phyloP scores from a whole-genome alignment of 2,888 invertebrate genomes.

The Calameuta filiformis region DNA sequence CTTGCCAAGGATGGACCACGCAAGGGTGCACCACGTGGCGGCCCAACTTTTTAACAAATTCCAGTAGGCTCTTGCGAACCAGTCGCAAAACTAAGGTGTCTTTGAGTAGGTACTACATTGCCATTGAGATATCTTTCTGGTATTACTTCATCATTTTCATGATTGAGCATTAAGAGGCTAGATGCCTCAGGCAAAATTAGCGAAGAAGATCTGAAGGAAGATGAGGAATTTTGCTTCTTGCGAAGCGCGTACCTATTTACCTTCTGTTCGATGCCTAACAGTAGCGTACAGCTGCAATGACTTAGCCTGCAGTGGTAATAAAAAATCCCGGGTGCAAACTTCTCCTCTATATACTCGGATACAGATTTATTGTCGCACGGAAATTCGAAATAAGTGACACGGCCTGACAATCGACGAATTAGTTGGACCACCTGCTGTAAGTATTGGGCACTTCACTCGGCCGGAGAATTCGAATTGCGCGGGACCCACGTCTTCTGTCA shows the following conservation, averaged over 20 bases:
- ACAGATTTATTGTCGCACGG: conserved; percentile 26
- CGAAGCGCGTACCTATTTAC: background rate
- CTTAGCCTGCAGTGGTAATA: background rate
- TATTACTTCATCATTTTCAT: background rate
- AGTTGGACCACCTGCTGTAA: conserved; percentile 38
- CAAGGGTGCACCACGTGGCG: conserved; percentile 33
- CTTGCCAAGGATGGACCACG: conserved; percentile 50
- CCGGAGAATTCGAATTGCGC: background rate
- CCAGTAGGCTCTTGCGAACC: background rate
- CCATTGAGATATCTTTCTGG: background rate
- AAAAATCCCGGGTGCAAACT: conserved; percentile 19
- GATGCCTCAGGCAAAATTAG: background rate
- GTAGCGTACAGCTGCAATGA: background rate
- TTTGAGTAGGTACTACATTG: background rate
- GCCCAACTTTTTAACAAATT: background rate
- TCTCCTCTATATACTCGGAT: conserved; percentile 20
- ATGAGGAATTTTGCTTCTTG: background rate
- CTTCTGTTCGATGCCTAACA: background rate
- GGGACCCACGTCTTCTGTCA: conserved; percentile 21
- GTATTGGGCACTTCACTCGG: conserved; percentile 1
- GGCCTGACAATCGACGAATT: conserved; percentile 42
- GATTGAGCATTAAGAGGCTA: background rate
- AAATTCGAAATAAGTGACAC: conserved; percentile 17
- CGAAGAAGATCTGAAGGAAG: background rate
- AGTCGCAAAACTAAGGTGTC: background rate